Evolutionary conservation across 2,113 vertebrate species (phyloP), one percentile per base, ranked within the genome.

Genomic region (Plecotus auritus): DNA sequence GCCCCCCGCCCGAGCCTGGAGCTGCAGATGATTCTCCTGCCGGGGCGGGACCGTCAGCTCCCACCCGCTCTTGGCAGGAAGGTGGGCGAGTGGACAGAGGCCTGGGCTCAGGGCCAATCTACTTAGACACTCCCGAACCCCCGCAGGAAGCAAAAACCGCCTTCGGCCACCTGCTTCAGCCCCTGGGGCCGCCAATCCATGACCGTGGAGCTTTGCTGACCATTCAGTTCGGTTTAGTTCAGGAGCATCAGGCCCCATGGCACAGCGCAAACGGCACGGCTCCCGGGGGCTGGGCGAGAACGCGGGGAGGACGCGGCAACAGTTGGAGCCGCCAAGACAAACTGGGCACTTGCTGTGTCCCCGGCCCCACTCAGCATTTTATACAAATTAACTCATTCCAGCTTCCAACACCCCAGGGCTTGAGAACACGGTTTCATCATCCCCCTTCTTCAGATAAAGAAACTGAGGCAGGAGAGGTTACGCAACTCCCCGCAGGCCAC

Each of bases 261-360:
- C 18, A 11, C 37, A 17, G 76, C 35, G 37, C 17, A 2, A n/a
- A 59, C 2, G 1, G 51, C 61, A 5, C 0, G 16, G 22, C 20
- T 3, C 28, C 14, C 7, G 10, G 1, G 45, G 37, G 28, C 70
- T 8, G 7, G 89, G 35, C 3, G n/a, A 49, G 16, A 9, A 49
- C 4, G 2, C 0, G 0, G 47, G 0, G 7, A 37, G 5, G 8
- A 2, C 1, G 0, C 2, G 5, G 40, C 0, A 0, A 18, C 0
- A 2, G 47, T n/a, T 8, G 8, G 28, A n/a, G 56, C 28, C 3
- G 0, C 78, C 74, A 1, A 14, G 35, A 56, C 12, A 40, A 30
- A 37, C 20, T 0, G 78, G 0, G 30, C 4, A 1, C 42, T 3
- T 5, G 5, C 42, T 1, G 17, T 0, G 8, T 6, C 28, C 73